Percentiles rank a stretch among this genome's conserved stretches.
These are phyloP conservation scores for Phrynocephalus versicolor DNA, from an alignment of 2,113 vertebrate genomes.

Conservation along the genomic window DNA sequence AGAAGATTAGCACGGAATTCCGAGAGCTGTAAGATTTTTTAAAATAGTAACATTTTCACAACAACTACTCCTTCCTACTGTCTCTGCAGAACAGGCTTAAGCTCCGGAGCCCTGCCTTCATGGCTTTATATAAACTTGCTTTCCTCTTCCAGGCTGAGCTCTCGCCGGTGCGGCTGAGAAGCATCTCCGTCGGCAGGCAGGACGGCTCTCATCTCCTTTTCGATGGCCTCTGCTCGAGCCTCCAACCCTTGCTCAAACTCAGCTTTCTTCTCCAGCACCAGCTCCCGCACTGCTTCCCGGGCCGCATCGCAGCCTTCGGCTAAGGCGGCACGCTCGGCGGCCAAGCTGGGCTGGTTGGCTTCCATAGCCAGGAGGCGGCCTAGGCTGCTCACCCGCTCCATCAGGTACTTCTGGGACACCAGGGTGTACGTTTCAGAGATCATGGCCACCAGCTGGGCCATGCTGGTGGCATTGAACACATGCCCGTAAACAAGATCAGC, in stretches of 20 bases:
- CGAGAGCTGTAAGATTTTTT: no score
- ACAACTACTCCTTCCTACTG: no score
- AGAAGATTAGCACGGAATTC: no score
- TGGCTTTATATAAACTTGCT: neutral
- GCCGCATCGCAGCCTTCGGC: slow-evolving; percentile 32
- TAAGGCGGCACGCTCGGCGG: neutral
- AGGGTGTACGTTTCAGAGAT: slow-evolving; percentile 60
- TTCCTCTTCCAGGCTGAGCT: neutral
- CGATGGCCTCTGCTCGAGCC: slow-evolving; percentile 43
- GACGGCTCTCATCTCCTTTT: slow-evolving; percentile 45
- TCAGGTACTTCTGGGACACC: slow-evolving; percentile 57
- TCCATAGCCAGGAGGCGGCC: slow-evolving; percentile 55
- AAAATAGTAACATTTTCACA: no score
- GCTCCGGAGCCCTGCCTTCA: neutral
- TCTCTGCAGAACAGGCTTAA: no score
- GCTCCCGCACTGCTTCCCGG: slow-evolving; percentile 4
- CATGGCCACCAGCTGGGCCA: slow-evolving; percentile 58
- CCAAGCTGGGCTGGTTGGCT: slow-evolving; percentile 22
- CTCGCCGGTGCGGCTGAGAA: neutral
- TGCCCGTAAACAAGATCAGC: slow-evolving; percentile 60
- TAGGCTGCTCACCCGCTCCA: slow-evolving; percentile 56
- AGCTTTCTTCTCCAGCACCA: slow-evolving; percentile 49
- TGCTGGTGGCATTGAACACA: slow-evolving; percentile 46
- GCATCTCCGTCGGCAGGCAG: slow-evolving; percentile 26
- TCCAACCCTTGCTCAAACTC: slow-evolving; percentile 40